A percentile compares a stretch with the other conserved stretches of the same genome.
phyloP scores from a whole-genome alignment of 2,888 invertebrate species.

The Caenorhabditis uteleia region DNA sequence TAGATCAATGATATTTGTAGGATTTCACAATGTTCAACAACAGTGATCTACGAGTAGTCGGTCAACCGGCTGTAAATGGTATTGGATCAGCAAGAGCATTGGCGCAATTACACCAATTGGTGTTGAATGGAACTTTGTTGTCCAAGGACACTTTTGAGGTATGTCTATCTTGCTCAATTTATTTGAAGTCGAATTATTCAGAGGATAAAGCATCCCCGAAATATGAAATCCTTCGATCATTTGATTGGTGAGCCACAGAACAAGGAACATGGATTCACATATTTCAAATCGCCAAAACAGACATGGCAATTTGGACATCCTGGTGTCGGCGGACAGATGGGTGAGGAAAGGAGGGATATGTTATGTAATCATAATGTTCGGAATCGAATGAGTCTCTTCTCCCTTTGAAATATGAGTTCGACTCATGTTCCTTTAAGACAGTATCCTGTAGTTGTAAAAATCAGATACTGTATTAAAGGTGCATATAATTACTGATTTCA shows the following conservation, averaged over 20 bases:
- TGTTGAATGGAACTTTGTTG: slow-evolving; percentile 63
- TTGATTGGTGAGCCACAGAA: slow-evolving; percentile 42
- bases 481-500: no score
- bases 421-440: no score
- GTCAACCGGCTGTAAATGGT: slow-evolving; percentile 66
- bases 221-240: slow-evolving; percentile 40
- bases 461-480: no score
- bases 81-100: slow-evolving; percentile 66
- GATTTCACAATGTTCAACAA: slow-evolving; percentile 60
- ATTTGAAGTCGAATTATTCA: no score
- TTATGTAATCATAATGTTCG: no score
- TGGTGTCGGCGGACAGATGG: slow-evolving; percentile 71
- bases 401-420: no score
- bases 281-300: slow-evolving; percentile 29
- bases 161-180: not conserved
- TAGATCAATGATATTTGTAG: slow-evolving; percentile 8
- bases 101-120: slow-evolving; percentile 67
- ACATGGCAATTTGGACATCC: slow-evolving; percentile 69
- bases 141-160: slow-evolving; percentile 46
- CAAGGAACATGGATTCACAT: slow-evolving; percentile 51
- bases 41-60: slow-evolving; percentile 59
- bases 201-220: slow-evolving; percentile 25
- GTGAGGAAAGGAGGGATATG: no score
- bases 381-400: no score
- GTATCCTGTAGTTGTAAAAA: no score